Percentiles rank a stretch among this genome's conserved stretches.
Conservation (phyloP, 64 coral and sea anemone species). For the Actinia tenebrosa region DNA sequence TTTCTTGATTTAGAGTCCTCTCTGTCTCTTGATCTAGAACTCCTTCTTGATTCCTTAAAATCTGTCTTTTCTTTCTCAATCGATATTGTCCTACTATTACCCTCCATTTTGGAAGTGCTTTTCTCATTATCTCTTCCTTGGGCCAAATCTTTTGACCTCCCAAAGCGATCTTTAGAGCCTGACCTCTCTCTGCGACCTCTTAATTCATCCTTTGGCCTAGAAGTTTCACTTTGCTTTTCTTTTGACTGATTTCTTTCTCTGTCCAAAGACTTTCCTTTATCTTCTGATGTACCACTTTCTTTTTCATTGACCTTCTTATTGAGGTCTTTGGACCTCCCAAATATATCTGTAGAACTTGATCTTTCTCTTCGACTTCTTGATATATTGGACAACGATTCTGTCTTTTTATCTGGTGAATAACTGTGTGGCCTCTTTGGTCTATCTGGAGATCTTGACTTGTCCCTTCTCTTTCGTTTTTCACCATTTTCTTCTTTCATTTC, state of each 20-base stretch:
- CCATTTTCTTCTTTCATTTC: slow-evolving; percentile 16
- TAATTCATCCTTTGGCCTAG: background rate
- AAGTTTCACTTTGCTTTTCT: slow-evolving; percentile 19
- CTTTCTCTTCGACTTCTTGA: slow-evolving; percentile 10
- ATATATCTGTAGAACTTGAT: slow-evolving; percentile 18
- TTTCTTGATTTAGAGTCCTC: background rate
- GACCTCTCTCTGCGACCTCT: slow-evolving; percentile 5
- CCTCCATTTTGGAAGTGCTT: background rate
- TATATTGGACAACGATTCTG: background rate
- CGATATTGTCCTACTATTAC: background rate
- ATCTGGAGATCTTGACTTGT: slow-evolving; percentile 45
- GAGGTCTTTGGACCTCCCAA: slow-evolving; percentile 3
- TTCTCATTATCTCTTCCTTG: background rate
- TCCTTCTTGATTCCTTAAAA: background rate
- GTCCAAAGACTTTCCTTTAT: background rate
- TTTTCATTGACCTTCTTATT: background rate
- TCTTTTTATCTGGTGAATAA: background rate
- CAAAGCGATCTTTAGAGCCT: slow-evolving; percentile 4
- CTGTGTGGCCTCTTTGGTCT: slow-evolving; percentile 10
- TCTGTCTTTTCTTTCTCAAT: slow-evolving; percentile 6
- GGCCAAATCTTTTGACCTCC: slow-evolving; percentile 14
- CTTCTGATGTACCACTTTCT: background rate
- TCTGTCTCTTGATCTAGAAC: background rate
- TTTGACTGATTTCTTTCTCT: background rate
- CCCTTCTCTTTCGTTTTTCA: background rate